Conservation (phyloP, 2,113 vertebrate genomes). For the Oriolus oriolus region DNA sequence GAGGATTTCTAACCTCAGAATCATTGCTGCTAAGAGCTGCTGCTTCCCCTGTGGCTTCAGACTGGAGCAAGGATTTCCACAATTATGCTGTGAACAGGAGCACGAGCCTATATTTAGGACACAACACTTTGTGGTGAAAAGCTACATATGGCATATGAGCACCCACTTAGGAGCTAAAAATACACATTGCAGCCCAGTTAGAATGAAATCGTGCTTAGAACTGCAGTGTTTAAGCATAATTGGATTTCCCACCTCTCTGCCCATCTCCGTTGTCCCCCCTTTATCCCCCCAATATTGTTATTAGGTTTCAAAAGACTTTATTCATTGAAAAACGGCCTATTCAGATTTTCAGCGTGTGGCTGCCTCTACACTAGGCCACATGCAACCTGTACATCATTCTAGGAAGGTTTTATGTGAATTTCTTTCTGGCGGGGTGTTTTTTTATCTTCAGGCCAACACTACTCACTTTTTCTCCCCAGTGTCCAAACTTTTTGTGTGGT, state of each 20-base stretch:
- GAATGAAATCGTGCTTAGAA: constrained; percentile 48
- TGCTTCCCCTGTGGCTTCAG: constrained; percentile 58
- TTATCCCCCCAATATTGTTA: neutral
- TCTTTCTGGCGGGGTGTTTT: neutral
- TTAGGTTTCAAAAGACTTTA: neutral
- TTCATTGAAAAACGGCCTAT: neutral
- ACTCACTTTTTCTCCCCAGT: neutral
- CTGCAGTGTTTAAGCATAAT: neutral
- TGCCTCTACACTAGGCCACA: neutral
- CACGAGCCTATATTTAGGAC: constrained; percentile 55
- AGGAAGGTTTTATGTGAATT: neutral
- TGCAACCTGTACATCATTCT: neutral
- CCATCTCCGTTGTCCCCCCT: rapidly evolving
- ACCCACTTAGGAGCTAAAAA: constrained; percentile 70
- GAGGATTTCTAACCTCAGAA: constrained; percentile 30
- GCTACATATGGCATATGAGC: constrained; percentile 59
- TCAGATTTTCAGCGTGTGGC: neutral
- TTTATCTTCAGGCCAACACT: neutral
- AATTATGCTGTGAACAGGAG: constrained; percentile 59
- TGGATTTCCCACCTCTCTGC: neutral
- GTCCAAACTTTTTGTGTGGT: neutral
- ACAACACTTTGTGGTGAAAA: constrained; percentile 48
- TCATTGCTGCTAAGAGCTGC: constrained; percentile 28
- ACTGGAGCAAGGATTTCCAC: constrained; percentile 60
- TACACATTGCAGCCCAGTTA: constrained; percentile 28